Percentiles rank a stretch among this genome's conserved stretches.
Conservation (phyloP, 2,888 invertebrate species). For the Exephanes ischioxanthus region DNA sequence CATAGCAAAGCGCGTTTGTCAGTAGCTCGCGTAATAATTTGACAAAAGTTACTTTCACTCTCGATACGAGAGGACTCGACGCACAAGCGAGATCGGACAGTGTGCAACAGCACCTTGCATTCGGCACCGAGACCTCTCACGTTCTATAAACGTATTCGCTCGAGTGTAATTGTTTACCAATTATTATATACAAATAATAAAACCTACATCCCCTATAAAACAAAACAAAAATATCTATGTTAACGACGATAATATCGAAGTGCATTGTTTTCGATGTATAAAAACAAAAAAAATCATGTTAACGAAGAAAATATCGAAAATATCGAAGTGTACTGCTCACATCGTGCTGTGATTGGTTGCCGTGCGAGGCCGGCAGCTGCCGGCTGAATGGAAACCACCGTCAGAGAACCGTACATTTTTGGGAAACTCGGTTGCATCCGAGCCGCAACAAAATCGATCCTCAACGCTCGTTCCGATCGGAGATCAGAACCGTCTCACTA, state of each 20-base stretch:
- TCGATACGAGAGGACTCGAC: conserved; percentile 45
- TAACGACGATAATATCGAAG: background rate
- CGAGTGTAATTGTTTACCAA: background rate
- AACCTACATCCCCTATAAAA: background rate
- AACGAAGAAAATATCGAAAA: background rate
- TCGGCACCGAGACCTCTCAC: conserved; percentile 19
- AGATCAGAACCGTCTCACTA: background rate
- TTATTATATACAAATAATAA: background rate
- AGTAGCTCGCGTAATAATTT: conserved; percentile 62
- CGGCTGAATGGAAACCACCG: background rate
- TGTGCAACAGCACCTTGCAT: conserved; percentile 8
- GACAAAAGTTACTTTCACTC: conserved; percentile 66
- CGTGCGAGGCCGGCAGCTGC: background rate
- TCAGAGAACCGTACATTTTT: background rate
- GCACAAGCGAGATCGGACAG: conserved; percentile 38
- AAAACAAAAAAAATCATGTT: too few relatives aligned
- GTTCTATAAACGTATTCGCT: background rate
- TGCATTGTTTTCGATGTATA: background rate
- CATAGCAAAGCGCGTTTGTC: conserved; percentile 59
- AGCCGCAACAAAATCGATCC: too few relatives aligned
- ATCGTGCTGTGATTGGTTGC: background rate
- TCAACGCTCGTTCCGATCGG: too few relatives aligned
- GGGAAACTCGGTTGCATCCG: too few relatives aligned
- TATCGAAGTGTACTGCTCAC: background rate
- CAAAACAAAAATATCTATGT: background rate